These are phyloP conservation scores for Mesorhabditis spiculigera DNA, from an alignment of 2,888 invertebrate genomes.

Conservation along the genomic window DNA sequence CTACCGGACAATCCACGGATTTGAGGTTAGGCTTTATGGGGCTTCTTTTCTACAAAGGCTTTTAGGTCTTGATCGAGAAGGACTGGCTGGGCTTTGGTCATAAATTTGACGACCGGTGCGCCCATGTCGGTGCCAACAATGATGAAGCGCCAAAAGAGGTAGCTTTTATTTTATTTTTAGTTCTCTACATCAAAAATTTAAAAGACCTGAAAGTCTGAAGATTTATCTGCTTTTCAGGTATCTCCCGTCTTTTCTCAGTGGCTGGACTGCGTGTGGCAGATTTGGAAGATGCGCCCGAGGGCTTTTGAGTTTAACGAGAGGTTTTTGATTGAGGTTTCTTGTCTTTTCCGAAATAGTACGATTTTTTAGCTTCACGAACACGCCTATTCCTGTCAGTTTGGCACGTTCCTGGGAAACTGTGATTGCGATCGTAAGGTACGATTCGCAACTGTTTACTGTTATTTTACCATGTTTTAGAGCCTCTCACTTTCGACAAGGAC, in stretches of 20 bases:
- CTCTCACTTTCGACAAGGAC: slow-evolving; percentile 75
- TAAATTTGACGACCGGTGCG: slow-evolving; percentile 89
- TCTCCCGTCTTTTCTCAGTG: slow-evolving; percentile 92
- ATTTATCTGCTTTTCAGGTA: slow-evolving; percentile 15
- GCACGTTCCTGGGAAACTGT: slow-evolving; percentile 96
- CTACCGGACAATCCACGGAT: slow-evolving; percentile 91
- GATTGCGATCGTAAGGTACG: slow-evolving; percentile 77
- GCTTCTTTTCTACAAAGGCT: background rate
- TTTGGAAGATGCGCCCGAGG: slow-evolving; percentile 77
- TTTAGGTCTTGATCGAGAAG: slow-evolving; percentile 84
- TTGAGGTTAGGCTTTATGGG: slow-evolving; percentile 69
- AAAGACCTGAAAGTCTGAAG: no score
- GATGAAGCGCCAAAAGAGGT: slow-evolving; percentile 49
- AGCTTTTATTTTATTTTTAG: no score
- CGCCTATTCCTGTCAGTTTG: slow-evolving; percentile 92
- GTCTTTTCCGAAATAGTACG: background rate
- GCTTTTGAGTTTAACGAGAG: slow-evolving; percentile 96
- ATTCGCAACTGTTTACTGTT: background rate
- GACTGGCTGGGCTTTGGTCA: slow-evolving; percentile 95
- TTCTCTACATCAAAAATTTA: no score
- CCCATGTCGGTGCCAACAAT: slow-evolving; percentile 70
- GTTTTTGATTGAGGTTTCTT: slow-evolving; percentile 73
- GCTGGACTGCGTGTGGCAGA: slow-evolving; percentile 86
- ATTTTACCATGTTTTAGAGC: background rate
- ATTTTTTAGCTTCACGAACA: slow-evolving; percentile 77